These are phyloP conservation scores for Tortrix viridana DNA, from an alignment of 2,888 invertebrate species.

Conservation along the genomic window DNA sequence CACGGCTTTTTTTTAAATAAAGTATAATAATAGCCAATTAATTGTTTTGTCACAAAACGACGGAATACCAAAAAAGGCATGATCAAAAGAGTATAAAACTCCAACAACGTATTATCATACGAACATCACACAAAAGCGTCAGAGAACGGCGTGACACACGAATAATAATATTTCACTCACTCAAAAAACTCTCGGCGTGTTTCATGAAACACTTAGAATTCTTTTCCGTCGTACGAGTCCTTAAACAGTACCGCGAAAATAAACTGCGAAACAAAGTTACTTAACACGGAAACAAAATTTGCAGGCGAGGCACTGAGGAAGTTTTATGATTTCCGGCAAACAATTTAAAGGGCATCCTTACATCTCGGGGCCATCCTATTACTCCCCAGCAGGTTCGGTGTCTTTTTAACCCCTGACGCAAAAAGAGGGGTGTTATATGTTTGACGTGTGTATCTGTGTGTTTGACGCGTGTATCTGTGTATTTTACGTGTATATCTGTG, in stretches of 20 bases:
- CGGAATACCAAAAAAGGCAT: background rate
- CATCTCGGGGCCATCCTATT: background rate
- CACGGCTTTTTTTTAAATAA: too few species aligned
- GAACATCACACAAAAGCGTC: conserved; percentile 7
- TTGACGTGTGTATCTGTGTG: too few species aligned
- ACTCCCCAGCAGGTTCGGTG: conserved; percentile 1
- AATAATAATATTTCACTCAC: conserved; percentile 16
- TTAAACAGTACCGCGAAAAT: conserved; percentile 24
- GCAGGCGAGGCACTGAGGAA: conserved; percentile 22
- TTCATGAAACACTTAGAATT: conserved; percentile 17
- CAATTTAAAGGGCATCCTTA: conserved; percentile 27
- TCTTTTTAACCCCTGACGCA: background rate
- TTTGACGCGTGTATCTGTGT: too few species aligned
- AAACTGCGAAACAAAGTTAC: conserved; percentile 32
- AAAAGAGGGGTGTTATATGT: too few species aligned
- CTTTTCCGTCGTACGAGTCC: conserved; percentile 26
- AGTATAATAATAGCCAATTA: too few species aligned
- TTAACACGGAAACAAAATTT: conserved; percentile 29
- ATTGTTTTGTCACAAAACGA: background rate
- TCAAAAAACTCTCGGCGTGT: conserved; percentile 6
- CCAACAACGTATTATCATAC: conserved; percentile 4
- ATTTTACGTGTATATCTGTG: too few species aligned
- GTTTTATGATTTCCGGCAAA: conserved; percentile 34
- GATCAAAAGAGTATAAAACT: conserved; percentile 9
- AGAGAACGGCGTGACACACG: conserved; percentile 2